Evolutionary conservation across 2,797 vertebrate genomes (phyloP), one percentile per base, ranked within the genome.

Genomic region (Hoplostethus atlanticus): DNA sequence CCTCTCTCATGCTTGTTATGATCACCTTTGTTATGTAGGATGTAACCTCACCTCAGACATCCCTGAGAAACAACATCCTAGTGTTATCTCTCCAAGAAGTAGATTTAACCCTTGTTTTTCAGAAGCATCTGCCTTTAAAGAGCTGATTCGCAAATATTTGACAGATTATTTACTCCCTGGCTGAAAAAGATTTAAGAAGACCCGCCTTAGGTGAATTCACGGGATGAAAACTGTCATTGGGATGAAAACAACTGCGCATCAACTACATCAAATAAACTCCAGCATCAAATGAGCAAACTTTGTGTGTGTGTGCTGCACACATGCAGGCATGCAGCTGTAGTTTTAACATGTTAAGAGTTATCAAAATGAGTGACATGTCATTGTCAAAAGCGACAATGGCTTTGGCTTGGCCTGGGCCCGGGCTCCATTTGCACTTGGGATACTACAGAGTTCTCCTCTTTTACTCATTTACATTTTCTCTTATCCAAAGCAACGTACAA

Each of bases 1-100:
- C 46, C 42, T 28, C 15, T 53, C 16, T 54, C 31, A 55, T n/a
- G 5, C 17, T 66, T 67, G 46, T 63, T 77, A 72, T 69, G 64
- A 65, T 80, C 61, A 52, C n/a, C 9, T 40, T 9, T 30, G 66
- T 44, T 28, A 28, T 28, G 28, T 28, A 28, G 25, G 25, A 28
- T 28, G 25, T 28, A 28, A 28, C 1, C 82, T 73, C 68, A 64
- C 16, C 34, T 70, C 21, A 30, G 40, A 15, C 0, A 3, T 2
- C 0, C 11, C 2, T 44, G 13, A 44, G 47, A 17, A 17, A 50
- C 6, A 50, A 50, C 4, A 50, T n/a, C 42, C 11, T 44, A 42
- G 10, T 42, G 9, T n/a, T n/a, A 47, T 47, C 3, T 17, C 15
- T 48, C 16, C 47, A 48, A n/a, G 15, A 48, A 48, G 7, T 48